Evolutionary conservation across 64 coral and sea anemone species (phyloP).

Genomic region (Stylophora pistillata): DNA sequence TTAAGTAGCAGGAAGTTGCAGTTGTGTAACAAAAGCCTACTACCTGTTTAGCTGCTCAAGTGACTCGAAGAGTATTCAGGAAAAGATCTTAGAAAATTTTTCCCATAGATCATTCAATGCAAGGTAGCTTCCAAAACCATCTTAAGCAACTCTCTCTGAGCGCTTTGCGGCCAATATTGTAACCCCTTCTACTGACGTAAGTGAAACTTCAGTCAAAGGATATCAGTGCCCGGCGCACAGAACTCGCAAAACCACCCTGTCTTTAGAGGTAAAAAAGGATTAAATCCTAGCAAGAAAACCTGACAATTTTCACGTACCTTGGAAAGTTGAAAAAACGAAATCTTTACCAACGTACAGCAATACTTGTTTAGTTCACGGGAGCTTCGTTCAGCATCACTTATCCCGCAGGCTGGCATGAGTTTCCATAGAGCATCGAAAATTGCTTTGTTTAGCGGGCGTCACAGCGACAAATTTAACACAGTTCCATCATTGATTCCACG

Average conservation of each 20-base stretch:
- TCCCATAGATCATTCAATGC: no score
- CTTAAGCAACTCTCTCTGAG: no score
- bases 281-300: no score
- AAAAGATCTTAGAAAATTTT: neutral
- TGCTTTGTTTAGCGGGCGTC: slow-evolving; percentile 6
- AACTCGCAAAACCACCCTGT: neutral
- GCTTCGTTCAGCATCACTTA: neutral
- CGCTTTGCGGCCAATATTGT: no score
- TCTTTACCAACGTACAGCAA: neutral
- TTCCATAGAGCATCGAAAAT: slow-evolving; percentile 24
- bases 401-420: neutral
- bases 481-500: slow-evolving; percentile 13
- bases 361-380: neutral
- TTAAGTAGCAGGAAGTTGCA: slow-evolving; percentile 2
- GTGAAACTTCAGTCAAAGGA: no score
- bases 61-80: neutral
- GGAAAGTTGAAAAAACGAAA: neutral
- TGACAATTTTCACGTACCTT: neutral
- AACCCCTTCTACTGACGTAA: no score
- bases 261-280: neutral
- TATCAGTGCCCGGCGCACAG: no score
- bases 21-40: slow-evolving; percentile 7
- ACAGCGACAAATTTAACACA: slow-evolving; percentile 23
- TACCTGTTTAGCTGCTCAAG: slow-evolving; percentile 1
- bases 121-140: no score